Conservation (phyloP, 2,113 vertebrate genomes). For the Pachypanchax playfairii region DNA sequence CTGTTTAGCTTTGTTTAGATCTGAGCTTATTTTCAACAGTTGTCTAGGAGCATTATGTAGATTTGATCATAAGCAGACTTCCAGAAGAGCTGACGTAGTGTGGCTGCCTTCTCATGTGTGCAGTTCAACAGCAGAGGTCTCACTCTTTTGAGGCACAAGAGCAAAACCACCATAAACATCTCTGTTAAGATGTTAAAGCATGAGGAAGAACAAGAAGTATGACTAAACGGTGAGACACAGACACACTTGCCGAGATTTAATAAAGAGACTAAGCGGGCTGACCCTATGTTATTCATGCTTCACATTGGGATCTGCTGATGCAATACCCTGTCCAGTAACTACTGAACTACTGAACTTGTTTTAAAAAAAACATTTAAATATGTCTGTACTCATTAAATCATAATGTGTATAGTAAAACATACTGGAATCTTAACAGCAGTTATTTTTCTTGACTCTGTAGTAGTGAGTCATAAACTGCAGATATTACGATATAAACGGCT, state of each 20-base stretch:
- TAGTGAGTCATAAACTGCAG: slow-evolving; percentile 4
- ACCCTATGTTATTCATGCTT: not conserved
- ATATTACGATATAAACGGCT: not conserved
- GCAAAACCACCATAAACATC: too few relatives aligned
- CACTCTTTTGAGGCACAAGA: too few relatives aligned
- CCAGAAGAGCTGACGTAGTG: not conserved
- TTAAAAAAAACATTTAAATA: not conserved
- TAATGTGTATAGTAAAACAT: not conserved
- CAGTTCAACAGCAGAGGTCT: slow-evolving; percentile 51
- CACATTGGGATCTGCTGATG: not conserved
- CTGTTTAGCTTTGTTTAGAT: too few relatives aligned
- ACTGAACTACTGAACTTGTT: not conserved
- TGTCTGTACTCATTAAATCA: not conserved
- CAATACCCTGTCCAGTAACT: not conserved
- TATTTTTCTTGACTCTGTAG: not conserved
- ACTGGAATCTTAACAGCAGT: slow-evolving; percentile 1
- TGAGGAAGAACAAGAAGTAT: not conserved
- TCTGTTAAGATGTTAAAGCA: not conserved
- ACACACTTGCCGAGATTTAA: not conserved
- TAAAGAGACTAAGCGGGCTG: not conserved
- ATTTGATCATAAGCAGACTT: too few relatives aligned
- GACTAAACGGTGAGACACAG: not conserved
- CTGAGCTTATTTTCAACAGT: too few relatives aligned
- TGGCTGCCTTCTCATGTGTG: not conserved
- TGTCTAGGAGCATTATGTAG: not conserved